Percentiles rank a stretch among this genome's conserved stretches.
Evolutionary conservation across 2,888 invertebrate genomes (phyloP).

Genomic region (Pyrochroa serraticornis): DNA sequence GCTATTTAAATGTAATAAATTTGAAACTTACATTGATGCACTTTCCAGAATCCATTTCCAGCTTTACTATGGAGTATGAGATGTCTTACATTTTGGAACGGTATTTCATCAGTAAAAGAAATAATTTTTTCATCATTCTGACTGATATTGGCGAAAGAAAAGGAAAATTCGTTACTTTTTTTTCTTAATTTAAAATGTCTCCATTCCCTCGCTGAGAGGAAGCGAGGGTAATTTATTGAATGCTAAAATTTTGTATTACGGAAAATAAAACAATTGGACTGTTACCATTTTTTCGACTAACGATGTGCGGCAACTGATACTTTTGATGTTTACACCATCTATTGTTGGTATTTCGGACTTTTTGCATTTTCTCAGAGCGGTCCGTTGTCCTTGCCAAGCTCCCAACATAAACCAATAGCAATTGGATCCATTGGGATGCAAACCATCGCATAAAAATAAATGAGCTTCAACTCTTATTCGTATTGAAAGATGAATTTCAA

Average conservation of each 20-base stretch:
- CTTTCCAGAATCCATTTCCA: constrained; percentile 4
- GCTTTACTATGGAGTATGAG: constrained; percentile 7
- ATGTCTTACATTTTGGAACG: background rate
- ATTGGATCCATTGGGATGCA: constrained; percentile 2
- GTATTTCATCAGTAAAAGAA: background rate
- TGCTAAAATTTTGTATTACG: no score
- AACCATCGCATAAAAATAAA: constrained; percentile 18
- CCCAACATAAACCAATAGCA: constrained; percentile 18
- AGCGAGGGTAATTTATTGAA: no score
- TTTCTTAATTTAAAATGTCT: no score
- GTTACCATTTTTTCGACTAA: no score
- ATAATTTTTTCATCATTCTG: background rate
- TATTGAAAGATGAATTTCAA: constrained; percentile 14
- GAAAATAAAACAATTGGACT: no score
- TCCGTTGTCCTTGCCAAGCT: constrained; percentile 2
- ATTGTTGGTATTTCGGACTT: background rate
- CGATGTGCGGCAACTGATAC: no score
- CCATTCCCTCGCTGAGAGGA: no score
- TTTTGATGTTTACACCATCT: background rate
- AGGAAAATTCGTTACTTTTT: background rate
- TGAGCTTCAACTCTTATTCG: constrained; percentile 12
- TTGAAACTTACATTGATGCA: constrained; percentile 3
- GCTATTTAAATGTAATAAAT: no score
- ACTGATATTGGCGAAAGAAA: background rate
- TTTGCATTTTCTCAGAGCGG: constrained; percentile 11